Percentiles rank a stretch among this genome's conserved stretches.
These are phyloP conservation scores for Cepaea hortensis DNA, from an alignment of 2,888 invertebrate species.

Conservation along the genomic window DNA sequence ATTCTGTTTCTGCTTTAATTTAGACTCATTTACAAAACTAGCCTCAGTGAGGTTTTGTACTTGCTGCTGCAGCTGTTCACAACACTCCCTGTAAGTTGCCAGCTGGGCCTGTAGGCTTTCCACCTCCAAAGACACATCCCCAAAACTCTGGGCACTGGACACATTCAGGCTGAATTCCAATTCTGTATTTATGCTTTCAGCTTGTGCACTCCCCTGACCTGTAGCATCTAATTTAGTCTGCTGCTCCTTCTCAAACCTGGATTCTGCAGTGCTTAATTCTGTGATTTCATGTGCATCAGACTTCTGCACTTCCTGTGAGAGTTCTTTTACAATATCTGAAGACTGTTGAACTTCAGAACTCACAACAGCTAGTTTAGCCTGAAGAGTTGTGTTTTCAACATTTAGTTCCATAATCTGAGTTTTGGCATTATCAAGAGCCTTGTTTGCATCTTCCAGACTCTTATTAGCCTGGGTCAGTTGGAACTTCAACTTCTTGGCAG, in stretches of 20 bases:
- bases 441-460: slow-evolving; percentile 52
- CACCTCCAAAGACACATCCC: slow-evolving; percentile 39
- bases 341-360: slow-evolving; percentile 3
- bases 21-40: slow-evolving; percentile 13
- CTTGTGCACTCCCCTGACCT: not conserved
- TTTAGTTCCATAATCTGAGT: slow-evolving; percentile 47
- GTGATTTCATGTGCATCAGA: not conserved
- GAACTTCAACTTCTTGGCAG: slow-evolving; percentile 69
- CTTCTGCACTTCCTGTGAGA: slow-evolving; percentile 3
- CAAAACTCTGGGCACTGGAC: not conserved
- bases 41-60: slow-evolving; percentile 60
- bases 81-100: slow-evolving; percentile 59
- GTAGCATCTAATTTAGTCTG: not conserved
- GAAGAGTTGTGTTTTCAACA: slow-evolving; percentile 48
- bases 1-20: slow-evolving; percentile 51
- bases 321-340: not conserved
- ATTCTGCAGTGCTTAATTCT: not conserved
- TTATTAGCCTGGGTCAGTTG: slow-evolving; percentile 62
- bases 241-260: not conserved
- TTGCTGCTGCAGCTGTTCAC: slow-evolving; percentile 63
- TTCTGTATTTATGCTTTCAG: not conserved
- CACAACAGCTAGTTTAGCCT: slow-evolving; percentile 36
- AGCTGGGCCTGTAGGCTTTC: slow-evolving; percentile 59
- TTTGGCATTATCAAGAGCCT: slow-evolving; percentile 47
- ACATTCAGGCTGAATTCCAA: not conserved